Base-by-base conservation (phyloP, 2,113 vertebrate species). In the Origma solitaria region DNA sequence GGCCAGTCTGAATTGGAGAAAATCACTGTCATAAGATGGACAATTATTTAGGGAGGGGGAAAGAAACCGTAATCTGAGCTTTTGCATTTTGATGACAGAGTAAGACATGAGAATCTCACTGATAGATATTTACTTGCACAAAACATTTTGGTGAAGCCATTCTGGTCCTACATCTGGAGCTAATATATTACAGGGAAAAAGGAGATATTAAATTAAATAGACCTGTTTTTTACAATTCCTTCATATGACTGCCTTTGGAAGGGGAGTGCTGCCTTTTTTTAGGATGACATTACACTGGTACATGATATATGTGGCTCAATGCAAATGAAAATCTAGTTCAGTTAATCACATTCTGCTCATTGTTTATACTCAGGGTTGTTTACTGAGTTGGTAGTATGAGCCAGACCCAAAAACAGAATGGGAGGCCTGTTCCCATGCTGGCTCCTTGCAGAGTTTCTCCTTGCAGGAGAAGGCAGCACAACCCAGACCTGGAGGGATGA, bases 11-110 rank as follows among this genome's bases (percentile, higher is more conserved):
- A 42, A 44, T 3, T 45, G 66, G 81, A 66, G 44, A 87, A 82
- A 45, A 68, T 64, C 13, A 40, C 21, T 78, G 0, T 57, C 10
- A 20, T 42, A 47, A 83, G 23, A 12, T 40, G 45, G 50, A 42
- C 33, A 14, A 2, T 53, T 33, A 58, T 54, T 83, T 25, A 16
- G 8, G 14, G n/a, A n/a, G 10, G 5, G 2, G 1, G 8, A 1
- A 51, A 22, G 47, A 24, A 27, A 13, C 2, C 51, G 50, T n/a
- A 28, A 66, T 90, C 60, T 79, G 53, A 82, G 73, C 37, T 24
- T 23, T 2, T 23, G 9, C 15, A 3, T 22, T 81, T 53, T 31
- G 49, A 28, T 68, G 65, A 44, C 49, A 64, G 31, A 56, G 14
- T 50, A 50, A 42, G 66, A 44, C 15, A 4, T 11, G n/a, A 79